A percentile compares a stretch with the other conserved stretches of the same genome.
Conservation (phyloP, 2,797 vertebrate genomes). For the Adelosebastes latens region DNA sequence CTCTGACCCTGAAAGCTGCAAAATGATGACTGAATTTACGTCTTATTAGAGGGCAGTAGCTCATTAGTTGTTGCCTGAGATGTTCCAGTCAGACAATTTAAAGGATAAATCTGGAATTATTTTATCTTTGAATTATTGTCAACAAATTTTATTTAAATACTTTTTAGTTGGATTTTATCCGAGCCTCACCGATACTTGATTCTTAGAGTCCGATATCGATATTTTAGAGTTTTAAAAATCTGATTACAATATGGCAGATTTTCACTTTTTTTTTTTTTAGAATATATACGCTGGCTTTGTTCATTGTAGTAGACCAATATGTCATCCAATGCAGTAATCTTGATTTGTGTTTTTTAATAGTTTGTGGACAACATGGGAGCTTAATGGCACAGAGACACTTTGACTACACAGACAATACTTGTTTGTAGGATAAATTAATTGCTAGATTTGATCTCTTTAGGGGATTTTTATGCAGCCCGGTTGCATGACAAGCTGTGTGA, state of each 20-base stretch:
- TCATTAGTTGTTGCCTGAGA: constrained; percentile 3
- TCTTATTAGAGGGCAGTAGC: background rate
- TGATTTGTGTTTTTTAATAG: background rate
- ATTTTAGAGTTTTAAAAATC: background rate
- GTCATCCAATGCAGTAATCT: background rate
- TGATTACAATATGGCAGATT: background rate
- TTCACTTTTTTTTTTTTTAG: background rate
- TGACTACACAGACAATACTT: background rate
- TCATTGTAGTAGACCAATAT: background rate
- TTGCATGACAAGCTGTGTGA: no score
- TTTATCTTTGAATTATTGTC: background rate
- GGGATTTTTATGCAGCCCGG: accelerated
- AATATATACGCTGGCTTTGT: background rate
- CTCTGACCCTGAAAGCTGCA: constrained; percentile 27
- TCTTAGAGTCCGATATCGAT: no score
- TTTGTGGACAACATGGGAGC: background rate
- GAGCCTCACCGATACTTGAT: background rate
- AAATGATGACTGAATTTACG: background rate
- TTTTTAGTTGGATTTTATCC: background rate
- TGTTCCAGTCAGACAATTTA: background rate
- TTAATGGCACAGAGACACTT: background rate
- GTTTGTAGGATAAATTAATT: background rate
- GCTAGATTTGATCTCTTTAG: background rate
- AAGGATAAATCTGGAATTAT: background rate
- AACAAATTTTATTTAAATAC: background rate